Conservation (phyloP, 2,113 vertebrate species). For the Sapayoa aenigma region DNA sequence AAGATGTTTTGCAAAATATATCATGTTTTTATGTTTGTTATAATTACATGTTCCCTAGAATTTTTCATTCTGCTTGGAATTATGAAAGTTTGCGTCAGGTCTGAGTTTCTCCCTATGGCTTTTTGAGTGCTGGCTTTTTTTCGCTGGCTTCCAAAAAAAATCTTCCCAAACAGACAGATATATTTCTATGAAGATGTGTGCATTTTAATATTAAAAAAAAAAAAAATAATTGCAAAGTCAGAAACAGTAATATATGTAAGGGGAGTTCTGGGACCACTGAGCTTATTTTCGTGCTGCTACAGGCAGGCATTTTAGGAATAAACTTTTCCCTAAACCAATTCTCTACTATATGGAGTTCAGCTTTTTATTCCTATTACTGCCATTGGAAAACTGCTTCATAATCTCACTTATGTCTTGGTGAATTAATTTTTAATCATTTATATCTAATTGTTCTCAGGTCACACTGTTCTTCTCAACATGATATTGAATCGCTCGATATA, state of each 20-base stretch:
- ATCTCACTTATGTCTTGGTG: neutral
- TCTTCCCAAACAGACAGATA: neutral
- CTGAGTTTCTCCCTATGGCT: neutral
- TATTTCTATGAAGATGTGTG: neutral
- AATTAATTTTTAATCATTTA: neutral
- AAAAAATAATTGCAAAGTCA: neutral
- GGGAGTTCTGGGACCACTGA: neutral
- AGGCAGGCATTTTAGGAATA: neutral
- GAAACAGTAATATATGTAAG: neutral
- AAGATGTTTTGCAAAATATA: neutral
- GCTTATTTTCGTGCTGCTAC: neutral
- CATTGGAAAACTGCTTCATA: neutral
- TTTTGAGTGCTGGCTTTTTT: neutral
- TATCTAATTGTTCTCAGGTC: neutral
- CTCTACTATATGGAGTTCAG: neutral
- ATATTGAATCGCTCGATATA: neutral
- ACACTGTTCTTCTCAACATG: neutral
- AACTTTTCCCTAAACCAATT: neutral
- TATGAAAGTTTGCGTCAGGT: neutral
- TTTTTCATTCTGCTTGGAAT: neutral
- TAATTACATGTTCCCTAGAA: neutral
- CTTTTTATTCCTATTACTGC: neutral
- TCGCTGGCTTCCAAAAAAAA: neutral
- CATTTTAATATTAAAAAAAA: neutral
- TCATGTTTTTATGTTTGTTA: neutral